These are phyloP conservation scores for Balearica regulorum DNA, from an alignment of 2,797 vertebrate genomes.

Conservation along the genomic window DNA sequence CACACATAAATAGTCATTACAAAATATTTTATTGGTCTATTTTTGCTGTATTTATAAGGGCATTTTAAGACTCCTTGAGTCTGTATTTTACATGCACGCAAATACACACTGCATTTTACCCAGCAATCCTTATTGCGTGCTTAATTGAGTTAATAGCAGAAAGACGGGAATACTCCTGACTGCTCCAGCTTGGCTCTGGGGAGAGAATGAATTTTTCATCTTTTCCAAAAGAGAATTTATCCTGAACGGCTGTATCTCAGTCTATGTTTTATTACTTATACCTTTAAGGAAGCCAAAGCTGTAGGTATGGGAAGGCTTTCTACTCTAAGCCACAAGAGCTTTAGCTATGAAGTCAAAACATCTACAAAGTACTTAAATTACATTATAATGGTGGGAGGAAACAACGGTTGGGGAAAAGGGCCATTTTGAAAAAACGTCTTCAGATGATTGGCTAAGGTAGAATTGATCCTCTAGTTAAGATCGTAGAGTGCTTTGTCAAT, in stretches of 20 bases:
- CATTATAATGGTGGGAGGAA: neutral
- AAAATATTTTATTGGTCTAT: slow-evolving; percentile 47
- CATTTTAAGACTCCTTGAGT: slow-evolving; percentile 21
- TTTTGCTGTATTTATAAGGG: slow-evolving; percentile 47
- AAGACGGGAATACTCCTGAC: neutral
- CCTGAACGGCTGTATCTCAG: neutral
- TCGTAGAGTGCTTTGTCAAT: neutral
- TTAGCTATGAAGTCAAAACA: neutral
- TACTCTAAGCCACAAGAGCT: neutral
- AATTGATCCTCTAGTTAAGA: neutral
- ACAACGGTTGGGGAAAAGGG: neutral
- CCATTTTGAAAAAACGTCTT: neutral
- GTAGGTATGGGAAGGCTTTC: neutral
- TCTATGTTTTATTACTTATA: neutral
- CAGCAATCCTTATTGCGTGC: neutral
- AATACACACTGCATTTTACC: neutral
- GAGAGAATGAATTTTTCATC: slow-evolving; percentile 6
- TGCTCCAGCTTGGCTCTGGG: neutral
- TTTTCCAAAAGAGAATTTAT: neutral
- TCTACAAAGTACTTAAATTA: neutral
- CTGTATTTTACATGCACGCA: neutral
- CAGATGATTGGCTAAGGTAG: neutral
- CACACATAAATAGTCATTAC: slow-evolving; percentile 48
- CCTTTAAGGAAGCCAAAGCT: neutral
- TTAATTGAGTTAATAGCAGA: slow-evolving; percentile 38